These are phyloP conservation scores for Eulacestoma nigropectus DNA, from an alignment of 2,113 vertebrate genomes.

Conservation along the genomic window DNA sequence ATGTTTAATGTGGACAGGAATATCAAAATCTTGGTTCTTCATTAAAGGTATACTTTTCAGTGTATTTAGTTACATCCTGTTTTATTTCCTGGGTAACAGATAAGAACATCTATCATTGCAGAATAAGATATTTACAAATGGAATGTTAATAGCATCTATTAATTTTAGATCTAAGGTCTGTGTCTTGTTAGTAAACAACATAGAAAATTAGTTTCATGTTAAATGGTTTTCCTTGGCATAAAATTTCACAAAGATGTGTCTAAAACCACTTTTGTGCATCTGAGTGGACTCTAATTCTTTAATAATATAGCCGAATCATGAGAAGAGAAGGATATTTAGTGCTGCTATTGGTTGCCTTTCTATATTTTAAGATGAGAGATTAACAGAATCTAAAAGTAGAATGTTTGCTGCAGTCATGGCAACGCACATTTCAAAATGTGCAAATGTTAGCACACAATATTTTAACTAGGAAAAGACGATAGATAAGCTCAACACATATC, in stretches of 20 bases:
- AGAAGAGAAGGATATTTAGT: slow-evolving; percentile 12
- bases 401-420: slow-evolving; percentile 24
- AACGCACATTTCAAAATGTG: slow-evolving; percentile 13
- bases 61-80: neutral
- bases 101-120: neutral
- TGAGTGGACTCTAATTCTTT: neutral
- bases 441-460: neutral
- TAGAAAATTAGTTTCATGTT: neutral
- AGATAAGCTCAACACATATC: neutral
- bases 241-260: neutral
- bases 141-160: neutral
- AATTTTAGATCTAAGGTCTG: neutral
- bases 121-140: neutral
- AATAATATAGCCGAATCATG: slow-evolving; percentile 26
- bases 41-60: neutral
- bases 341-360: neutral
- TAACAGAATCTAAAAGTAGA: slow-evolving; percentile 56
- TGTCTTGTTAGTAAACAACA: neutral
- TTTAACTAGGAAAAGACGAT: neutral
- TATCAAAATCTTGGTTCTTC: neutral
- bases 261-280: neutral
- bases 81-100: slow-evolving; percentile 8
- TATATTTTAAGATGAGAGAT: slow-evolving; percentile 45
- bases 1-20: neutral
- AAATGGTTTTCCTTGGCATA: neutral